Evolutionary conservation across 1,140 invertebrate genomes (phyloP).

Genomic region (Conopomorpha cramerella): DNA sequence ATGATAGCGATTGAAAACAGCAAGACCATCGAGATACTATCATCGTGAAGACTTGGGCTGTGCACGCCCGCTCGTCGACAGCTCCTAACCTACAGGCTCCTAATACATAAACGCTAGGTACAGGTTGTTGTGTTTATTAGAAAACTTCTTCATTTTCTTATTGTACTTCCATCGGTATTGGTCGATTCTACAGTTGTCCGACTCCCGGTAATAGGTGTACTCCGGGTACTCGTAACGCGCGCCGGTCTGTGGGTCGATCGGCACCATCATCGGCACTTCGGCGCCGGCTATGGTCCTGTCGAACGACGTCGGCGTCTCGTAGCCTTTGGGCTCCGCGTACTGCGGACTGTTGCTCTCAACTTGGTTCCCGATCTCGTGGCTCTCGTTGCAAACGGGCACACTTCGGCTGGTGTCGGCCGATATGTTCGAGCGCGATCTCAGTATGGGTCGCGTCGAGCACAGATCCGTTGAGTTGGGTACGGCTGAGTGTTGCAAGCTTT

Average conservation of each 20-base stretch:
- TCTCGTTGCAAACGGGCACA: constrained; percentile 41
- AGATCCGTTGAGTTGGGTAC: too few relatives aligned
- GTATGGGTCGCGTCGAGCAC: constrained; percentile 28
- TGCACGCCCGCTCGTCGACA: constrained; percentile 24
- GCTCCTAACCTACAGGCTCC: too few relatives aligned
- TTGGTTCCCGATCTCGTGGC: constrained; percentile 23
- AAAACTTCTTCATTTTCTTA: constrained; percentile 19
- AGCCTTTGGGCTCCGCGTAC: constrained; percentile 36
- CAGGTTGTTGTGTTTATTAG: constrained; percentile 42
- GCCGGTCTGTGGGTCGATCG: constrained; percentile 27
- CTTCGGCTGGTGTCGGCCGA: constrained; percentile 43
- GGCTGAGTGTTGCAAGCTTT: constrained; percentile 34
- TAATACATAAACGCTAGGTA: constrained; percentile 59
- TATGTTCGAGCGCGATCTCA: constrained; percentile 32
- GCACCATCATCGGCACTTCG: constrained; percentile 36
- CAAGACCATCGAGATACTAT: constrained; percentile 17
- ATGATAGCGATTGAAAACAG: constrained; percentile 18
- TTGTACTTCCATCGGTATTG: constrained; percentile 25
- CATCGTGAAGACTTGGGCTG: constrained; percentile 3
- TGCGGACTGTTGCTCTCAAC: constrained; percentile 26
- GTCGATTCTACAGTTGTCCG: constrained; percentile 15
- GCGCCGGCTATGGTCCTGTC: constrained; percentile 30
- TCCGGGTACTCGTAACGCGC: constrained; percentile 42
- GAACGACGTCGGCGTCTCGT: constrained; percentile 27
- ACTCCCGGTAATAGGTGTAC: constrained; percentile 35